phyloP scores from a whole-genome alignment of 1,140 invertebrate genomes.

The Drosophila asahinai region DNA sequence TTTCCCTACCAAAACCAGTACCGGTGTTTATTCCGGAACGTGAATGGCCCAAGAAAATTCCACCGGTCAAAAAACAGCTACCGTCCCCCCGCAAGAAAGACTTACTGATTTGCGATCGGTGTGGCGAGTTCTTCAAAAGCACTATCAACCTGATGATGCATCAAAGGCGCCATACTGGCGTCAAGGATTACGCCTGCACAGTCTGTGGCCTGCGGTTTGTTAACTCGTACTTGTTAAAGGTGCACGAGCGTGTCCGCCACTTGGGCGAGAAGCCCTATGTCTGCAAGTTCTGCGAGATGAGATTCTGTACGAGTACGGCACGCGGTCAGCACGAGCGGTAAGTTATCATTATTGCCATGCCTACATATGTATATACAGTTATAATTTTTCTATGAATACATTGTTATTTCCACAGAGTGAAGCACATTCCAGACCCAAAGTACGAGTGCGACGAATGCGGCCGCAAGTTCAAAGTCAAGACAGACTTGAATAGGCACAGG shows the following conservation, averaged over 20 bases:
- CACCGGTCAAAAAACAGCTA: neutral
- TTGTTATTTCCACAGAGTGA: conserved; percentile 1
- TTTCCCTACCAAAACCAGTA: neutral
- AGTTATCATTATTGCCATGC: neutral
- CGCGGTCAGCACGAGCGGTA: conserved; percentile 46
- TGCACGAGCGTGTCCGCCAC: conserved; percentile 42
- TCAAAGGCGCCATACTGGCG: conserved; percentile 34
- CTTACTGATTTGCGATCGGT: conserved; percentile 23
- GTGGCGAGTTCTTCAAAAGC: conserved; percentile 37
- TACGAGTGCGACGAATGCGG: conserved; percentile 37
- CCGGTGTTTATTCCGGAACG: too few relatives aligned
- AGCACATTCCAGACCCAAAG: conserved; percentile 15
- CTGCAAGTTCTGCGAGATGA: conserved; percentile 34
- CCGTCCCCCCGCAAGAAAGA: neutral
- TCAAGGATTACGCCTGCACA: conserved; percentile 34
- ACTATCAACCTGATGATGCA: conserved; percentile 40
- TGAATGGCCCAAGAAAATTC: neutral
- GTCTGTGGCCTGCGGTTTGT: conserved; percentile 29
- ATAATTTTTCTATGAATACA: neutral
- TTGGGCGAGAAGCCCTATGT: conserved; percentile 43
- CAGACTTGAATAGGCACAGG: conserved; percentile 21
- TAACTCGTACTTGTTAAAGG: conserved; percentile 21
- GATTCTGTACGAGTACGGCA: conserved; percentile 36
- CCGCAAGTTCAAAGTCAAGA: conserved; percentile 22
- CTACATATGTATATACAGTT: neutral